Conservation (phyloP, 2,797 vertebrate genomes). For the Anguilla anguilla region DNA sequence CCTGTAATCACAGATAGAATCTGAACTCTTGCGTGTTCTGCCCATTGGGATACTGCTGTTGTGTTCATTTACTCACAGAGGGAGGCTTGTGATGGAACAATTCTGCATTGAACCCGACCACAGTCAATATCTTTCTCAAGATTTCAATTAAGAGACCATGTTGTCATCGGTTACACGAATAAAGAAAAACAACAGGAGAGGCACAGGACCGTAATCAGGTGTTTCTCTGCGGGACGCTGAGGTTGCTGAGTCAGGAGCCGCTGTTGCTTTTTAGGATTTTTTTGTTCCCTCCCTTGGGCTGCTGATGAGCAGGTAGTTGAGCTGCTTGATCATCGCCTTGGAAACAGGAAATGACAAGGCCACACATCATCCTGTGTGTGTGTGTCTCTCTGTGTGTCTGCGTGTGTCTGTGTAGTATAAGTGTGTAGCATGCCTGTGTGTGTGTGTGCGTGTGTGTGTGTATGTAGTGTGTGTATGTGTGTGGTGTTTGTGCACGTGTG, state of each 20-base stretch:
- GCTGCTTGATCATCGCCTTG: background rate
- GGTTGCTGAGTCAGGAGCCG: background rate
- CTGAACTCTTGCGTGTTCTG: background rate
- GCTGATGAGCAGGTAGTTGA: slow-evolving; percentile 4
- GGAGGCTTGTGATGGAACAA: background rate
- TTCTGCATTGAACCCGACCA: background rate
- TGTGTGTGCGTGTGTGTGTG: slow-evolving; percentile 14
- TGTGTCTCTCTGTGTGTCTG: background rate
- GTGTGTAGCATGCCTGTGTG: slow-evolving; percentile 26
- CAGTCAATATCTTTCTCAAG: background rate
- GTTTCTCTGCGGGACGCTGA: background rate
- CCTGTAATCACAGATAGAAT: slow-evolving; percentile 31
- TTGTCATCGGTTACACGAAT: background rate
- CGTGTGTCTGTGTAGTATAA: background rate
- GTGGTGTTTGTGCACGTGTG: no score
- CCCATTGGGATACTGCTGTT: background rate
- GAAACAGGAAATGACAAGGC: slow-evolving; percentile 14
- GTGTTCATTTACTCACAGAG: background rate
- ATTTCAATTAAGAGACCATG: slow-evolving; percentile 9
- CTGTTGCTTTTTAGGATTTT: background rate
- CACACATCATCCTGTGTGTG: slow-evolving; percentile 8
- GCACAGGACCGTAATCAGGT: background rate
- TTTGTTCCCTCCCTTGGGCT: background rate
- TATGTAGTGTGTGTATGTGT: background rate
- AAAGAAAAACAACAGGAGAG: background rate